Evolutionary conservation across 1,140 invertebrate species (phyloP), one percentile per base, ranked within the genome.

Genomic region (Pantala flavescens): DNA sequence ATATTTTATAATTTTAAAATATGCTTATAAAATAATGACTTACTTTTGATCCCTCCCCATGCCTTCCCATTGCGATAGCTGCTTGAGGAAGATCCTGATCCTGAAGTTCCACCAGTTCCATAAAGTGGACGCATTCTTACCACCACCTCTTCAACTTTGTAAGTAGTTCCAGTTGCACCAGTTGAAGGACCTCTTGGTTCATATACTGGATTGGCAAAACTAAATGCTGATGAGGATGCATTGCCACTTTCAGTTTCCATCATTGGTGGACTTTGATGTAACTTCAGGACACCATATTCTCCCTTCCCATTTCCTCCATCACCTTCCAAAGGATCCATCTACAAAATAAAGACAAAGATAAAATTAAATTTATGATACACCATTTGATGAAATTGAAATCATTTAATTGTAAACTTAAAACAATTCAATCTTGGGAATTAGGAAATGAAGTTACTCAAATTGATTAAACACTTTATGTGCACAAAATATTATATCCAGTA

Each of bases 71-170:
- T 75, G 23, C 76, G 76, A 73, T 79, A 79, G 11, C 74, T 73
- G 70, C 73, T 78, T 3, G 16, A 19, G 12, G 49, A 63, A 5
- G 49, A 63, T 63, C 49, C 49, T 63, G 49, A 73, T 43, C 76
- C 74, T 42, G 55, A 75, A n/a, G 74, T 74, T 23, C 28, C 28
- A 23, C 49, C 49, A 63, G 76, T 84, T 76, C 81, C 85, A 82
- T 80, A 89, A 80, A 77, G 82, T 76, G 85, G 87, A 76, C 85
- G 84, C 79, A 82, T 81, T 81, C 86, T 87, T 11, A 90, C 86
- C 0, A 93, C 89, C 0, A 93, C 89, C 78, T 93, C 92, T 80
- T 93, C 91, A 9, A 94, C 93, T 82, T 93, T 93, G 78, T 92
- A 94, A 0, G 87, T 88, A 16, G 87, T 84, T 14, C 77, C 78